These are phyloP conservation scores for Brachypodius melanocephalos DNA, from an alignment of 2,113 vertebrate species.

Conservation along the genomic window DNA sequence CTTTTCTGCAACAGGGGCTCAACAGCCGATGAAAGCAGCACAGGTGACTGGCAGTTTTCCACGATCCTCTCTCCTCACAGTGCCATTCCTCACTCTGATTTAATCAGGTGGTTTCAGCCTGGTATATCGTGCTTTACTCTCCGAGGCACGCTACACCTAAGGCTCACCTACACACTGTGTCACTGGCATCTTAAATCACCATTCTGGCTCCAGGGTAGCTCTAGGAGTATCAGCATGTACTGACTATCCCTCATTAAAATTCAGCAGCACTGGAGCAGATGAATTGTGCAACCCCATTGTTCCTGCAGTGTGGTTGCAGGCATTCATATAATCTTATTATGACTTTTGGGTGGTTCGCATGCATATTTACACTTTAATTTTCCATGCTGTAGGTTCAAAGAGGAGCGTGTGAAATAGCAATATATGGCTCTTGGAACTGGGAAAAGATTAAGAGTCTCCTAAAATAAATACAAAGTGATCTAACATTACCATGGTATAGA, in stretches of 20 bases:
- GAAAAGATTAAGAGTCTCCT: neutral
- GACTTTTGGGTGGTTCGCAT: neutral
- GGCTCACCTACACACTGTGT: neutral
- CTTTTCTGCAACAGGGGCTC: neutral
- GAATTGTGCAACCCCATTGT: conserved; percentile 39
- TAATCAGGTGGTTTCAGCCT: neutral
- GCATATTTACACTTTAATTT: conserved; percentile 12
- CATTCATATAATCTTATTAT: conserved; percentile 30
- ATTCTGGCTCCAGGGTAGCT: conserved; percentile 1
- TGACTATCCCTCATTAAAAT: conserved; percentile 48
- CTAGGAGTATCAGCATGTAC: conserved; percentile 31
- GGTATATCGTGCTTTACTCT: neutral
- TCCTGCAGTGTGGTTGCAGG: conserved; percentile 38
- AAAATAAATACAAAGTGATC: neutral
- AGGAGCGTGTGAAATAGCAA: neutral
- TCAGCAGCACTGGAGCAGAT: neutral
- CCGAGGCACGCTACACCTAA: neutral
- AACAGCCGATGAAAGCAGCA: neutral
- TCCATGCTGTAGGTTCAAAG: conserved; percentile 30
- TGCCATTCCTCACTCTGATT: neutral
- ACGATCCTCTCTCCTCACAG: neutral
- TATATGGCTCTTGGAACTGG: neutral
- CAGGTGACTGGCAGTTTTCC: neutral
- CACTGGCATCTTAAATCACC: conserved; percentile 8
- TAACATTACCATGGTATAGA: neutral